Evolutionary conservation across 2,797 vertebrate genomes (phyloP), one percentile per base, ranked within the genome.

Genomic region (Myotis vivesi): DNA sequence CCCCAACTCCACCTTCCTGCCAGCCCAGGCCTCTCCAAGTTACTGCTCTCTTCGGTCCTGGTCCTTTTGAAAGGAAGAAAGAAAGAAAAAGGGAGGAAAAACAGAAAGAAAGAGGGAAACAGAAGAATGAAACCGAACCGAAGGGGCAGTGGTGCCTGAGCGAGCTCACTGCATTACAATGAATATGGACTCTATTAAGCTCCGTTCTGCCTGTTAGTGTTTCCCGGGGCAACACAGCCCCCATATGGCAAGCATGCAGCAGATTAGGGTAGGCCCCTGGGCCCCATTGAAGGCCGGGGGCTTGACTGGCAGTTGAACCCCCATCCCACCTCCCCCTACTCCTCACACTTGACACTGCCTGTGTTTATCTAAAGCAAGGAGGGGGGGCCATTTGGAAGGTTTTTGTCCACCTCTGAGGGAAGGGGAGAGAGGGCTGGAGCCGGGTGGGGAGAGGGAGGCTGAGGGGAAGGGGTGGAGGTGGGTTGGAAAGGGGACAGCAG

Each of bases 131-230:
- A 98, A 98, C 97, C 82, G 97, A 97, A 98, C 99, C 98, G 96
- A 95, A 98, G 98, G 98, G 99, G 99, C 99, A 99, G 99, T 99
- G 99, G 99, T 98, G 98, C 98, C 98, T 95, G 97, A 98, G 98
- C 98, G 98, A 99, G 99, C 99, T 99, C 99, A 99, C 99, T 99
- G 99, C 99, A 99, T 99, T 99, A 99, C 99, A 99, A 99, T 99
- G 99, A 99, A 99, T 99, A 99, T 99, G 99, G 99, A 99, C 99
- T 99, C 99, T 99, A 99, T 99, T 99, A 99, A 99, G 99, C 99
- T 99, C 99, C 99, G 99, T 99, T 99, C 99, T 99, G 99, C 99
- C 99, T 99, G 99, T 99, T 99, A 99, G 99, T 98, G 99, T 99
- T 98, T 98, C 99, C 99, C 98, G 30, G 99, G 99, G 99, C 99